Evolutionary conservation across 2,113 vertebrate species (phyloP).

Genomic region (Ptychochromis oligacanthus): DNA sequence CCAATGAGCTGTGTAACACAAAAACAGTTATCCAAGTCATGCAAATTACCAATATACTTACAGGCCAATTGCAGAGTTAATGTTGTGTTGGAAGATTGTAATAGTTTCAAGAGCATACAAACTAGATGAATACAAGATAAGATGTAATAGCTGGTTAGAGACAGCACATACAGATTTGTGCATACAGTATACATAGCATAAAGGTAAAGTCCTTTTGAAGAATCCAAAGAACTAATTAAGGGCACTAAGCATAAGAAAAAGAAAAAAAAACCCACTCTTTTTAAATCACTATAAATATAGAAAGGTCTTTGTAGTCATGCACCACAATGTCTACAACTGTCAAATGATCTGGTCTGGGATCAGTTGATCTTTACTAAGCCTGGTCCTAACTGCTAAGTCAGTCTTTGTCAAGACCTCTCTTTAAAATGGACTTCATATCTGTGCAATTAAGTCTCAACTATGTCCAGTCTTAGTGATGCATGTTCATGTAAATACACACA

Average conservation of each 20-base stretch:
- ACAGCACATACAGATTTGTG: neutral
- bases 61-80: conserved; percentile 32
- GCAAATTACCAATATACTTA: conserved; percentile 23
- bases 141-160: neutral
- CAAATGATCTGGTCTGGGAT: neutral
- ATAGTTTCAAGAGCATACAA: conserved; percentile 5
- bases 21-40: conserved; percentile 7
- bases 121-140: neutral
- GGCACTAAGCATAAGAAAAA: neutral
- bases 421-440: neutral
- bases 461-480: neutral
- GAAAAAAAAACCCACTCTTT: neutral
- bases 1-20: conserved; percentile 40
- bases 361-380: neutral
- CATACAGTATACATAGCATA: neutral
- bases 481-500: neutral
- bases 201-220: neutral
- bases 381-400: neutral
- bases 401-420: neutral
- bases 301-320: neutral
- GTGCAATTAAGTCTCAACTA: neutral
- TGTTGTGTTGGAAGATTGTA: conserved; percentile 21
- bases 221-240: neutral
- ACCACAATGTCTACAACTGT: neutral
- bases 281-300: neutral